Evolutionary conservation across 2,888 invertebrate genomes (phyloP), one percentile per base, ranked within the genome.

Genomic region (Uloborus plumipes): DNA sequence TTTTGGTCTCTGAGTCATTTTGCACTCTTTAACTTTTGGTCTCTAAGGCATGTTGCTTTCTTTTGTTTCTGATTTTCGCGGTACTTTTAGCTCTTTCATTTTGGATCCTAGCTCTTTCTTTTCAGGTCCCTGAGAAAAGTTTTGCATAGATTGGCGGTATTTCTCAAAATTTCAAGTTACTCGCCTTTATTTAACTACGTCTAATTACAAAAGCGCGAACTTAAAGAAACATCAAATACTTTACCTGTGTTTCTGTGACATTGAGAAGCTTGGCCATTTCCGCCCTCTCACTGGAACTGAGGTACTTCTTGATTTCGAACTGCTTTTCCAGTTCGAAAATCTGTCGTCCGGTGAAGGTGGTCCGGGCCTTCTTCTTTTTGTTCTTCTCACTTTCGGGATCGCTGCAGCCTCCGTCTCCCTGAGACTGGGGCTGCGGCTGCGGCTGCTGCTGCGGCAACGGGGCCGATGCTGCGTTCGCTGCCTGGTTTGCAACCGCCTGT

Each of bases 311-410:
- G 87, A 95, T 92, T 85, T 97, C 98, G 89, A 98, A 98, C 90
- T 97, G 94, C 88, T 96, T 95, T 91, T 98, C 98, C 89, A 98
- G 91, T 90, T 98, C 98, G 90, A 97, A 98, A 89, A 98, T 97
- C 91, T 97, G 97, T 72, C 97, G 90, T 1, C 98, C 98, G 0
- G 97, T 97, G 91, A 98, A 98, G 39, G 97, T 98, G 39, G 97
- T 97, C 84, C 97, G 90, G 0, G 97, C 97, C 89, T 98, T 98
- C 86, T 90, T 91, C 88, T 90, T 91, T 85, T 85, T 85, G 64
- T 73, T 79, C 75, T 85, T 85, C 39, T 86, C 86, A 65, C 78
- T 78, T 18, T 79, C 81, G 11, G 80, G 76, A 26, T 80, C 84
- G 22, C 76, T 81, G 65, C 58, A 69, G 15, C 18, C 61, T 15